Conservation (phyloP, 2,113 vertebrate genomes). For the Podocnemis expansa region DNA sequence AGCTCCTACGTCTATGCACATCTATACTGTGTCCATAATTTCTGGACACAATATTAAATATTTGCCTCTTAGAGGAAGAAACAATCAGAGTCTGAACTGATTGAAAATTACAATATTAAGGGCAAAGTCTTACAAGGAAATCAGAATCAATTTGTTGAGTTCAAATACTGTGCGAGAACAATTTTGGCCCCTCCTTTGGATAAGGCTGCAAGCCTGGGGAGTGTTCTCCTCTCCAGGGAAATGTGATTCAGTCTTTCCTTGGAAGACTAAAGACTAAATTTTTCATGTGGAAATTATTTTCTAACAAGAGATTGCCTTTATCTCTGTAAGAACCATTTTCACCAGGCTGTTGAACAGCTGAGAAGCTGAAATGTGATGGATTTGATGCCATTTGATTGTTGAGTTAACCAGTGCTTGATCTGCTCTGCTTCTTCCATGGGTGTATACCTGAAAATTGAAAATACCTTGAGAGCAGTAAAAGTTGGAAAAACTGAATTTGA, state of each 20-base stretch:
- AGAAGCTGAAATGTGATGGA: background rate
- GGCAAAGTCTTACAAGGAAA: background rate
- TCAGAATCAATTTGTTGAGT: background rate
- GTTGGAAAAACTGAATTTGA: background rate
- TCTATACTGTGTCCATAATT: background rate
- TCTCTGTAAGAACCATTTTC: background rate
- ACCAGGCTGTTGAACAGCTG: background rate
- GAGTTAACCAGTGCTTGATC: background rate
- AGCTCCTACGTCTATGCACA: background rate
- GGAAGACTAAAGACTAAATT: background rate
- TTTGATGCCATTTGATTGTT: background rate
- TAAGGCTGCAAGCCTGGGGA: background rate
- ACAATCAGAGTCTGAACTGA: background rate
- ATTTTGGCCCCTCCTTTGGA: background rate
- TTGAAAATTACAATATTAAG: background rate
- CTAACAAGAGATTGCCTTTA: background rate
- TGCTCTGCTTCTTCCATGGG: background rate
- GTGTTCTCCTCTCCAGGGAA: background rate
- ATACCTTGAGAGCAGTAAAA: background rate
- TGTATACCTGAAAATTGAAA: background rate
- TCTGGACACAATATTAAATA: background rate
- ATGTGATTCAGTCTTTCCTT: background rate
- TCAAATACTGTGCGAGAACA: background rate
- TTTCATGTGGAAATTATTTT: background rate
- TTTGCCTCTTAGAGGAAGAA: background rate